A percentile compares a stretch with the other conserved stretches of the same genome.
Conservation (phyloP, 2,888 invertebrate genomes). For the Dastarcus helophoroides region DNA sequence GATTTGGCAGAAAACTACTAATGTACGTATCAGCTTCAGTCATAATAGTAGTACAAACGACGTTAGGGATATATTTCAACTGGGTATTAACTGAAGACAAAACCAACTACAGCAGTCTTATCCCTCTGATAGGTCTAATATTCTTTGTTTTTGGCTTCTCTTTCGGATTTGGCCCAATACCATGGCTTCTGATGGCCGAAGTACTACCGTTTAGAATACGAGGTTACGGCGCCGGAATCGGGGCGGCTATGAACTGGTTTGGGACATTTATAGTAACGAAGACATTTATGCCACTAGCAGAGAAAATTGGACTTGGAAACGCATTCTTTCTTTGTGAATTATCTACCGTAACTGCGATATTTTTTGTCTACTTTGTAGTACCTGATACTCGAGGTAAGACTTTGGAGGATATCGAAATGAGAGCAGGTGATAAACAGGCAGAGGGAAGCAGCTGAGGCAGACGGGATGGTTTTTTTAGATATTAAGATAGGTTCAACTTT, state of each 20-base stretch:
- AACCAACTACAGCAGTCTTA: slow-evolving; percentile 54
- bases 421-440: too few species aligned
- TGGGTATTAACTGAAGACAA: slow-evolving; percentile 46
- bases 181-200: slow-evolving; percentile 79
- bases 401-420: slow-evolving; percentile 61
- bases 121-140: slow-evolving; percentile 70
- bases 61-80: slow-evolving; percentile 70
- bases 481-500: too few species aligned
- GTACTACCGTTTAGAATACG: slow-evolving; percentile 78
- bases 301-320: slow-evolving; percentile 52
- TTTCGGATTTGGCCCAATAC: slow-evolving; percentile 63
- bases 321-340: slow-evolving; percentile 72
- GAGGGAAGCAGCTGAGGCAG: too few species aligned
- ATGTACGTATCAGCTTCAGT: slow-evolving; percentile 70
- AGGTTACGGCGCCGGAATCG: slow-evolving; percentile 79
- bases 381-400: slow-evolving; percentile 90
- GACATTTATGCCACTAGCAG: slow-evolving; percentile 60
- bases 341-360: slow-evolving; percentile 57
- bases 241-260: slow-evolving; percentile 82
- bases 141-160: slow-evolving; percentile 80
- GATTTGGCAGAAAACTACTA: slow-evolving; percentile 79
- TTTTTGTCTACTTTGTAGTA: slow-evolving; percentile 73
- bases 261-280: slow-evolving; percentile 84
- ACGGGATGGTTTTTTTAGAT: too few species aligned
- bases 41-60: slow-evolving; percentile 62